Evolutionary conservation across 2,888 invertebrate species (phyloP).

Genomic region (Leistus spinibarbis): DNA sequence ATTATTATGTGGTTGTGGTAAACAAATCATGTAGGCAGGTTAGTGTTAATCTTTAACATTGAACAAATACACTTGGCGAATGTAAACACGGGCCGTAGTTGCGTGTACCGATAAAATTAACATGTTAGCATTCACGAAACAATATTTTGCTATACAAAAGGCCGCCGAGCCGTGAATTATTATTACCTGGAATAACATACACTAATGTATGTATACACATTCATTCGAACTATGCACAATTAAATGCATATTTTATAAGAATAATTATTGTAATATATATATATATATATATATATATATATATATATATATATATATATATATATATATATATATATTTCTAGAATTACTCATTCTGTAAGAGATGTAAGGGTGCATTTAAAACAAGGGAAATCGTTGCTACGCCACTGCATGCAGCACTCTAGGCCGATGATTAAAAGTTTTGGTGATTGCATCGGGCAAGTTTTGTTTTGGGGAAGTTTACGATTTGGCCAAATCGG

Average conservation of each 20-base stretch:
- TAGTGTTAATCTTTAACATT: neutral
- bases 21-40: neutral
- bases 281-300: too few species aligned
- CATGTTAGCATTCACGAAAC: neutral
- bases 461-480: conserved; percentile 22
- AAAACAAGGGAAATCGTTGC: conserved; percentile 10
- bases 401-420: conserved; percentile 4
- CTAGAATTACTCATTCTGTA: too few species aligned
- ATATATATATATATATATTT: neutral
- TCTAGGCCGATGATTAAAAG: conserved; percentile 24
- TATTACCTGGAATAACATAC: neutral
- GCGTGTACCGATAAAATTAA: neutral
- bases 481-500: conserved; percentile 32
- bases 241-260: too few species aligned
- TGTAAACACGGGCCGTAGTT: neutral
- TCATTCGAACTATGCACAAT: neutral
- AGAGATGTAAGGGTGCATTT: neutral
- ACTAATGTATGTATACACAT: too few species aligned
- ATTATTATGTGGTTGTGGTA: neutral
- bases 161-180: neutral
- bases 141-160: neutral
- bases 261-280: too few species aligned
- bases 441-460: conserved; percentile 23
- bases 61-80: neutral
- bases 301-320: neutral